Base-by-base conservation (phyloP, 2,113 vertebrate species). In the Reinhardtius hippoglossoides region DNA sequence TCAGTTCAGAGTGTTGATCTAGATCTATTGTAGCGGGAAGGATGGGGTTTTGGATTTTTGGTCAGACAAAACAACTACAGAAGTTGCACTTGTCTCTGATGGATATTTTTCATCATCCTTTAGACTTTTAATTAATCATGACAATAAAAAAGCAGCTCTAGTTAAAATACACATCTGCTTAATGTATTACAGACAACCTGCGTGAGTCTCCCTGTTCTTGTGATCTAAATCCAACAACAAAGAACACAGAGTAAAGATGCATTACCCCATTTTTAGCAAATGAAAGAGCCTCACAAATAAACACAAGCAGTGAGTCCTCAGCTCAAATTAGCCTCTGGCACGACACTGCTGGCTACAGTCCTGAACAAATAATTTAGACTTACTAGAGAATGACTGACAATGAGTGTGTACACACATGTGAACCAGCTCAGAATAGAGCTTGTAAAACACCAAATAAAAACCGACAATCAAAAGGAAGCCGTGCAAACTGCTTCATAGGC, bases 321-420 rank as follows among this genome's bases (percentile, higher is more conserved):
- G 68, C 64, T 40, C 59, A 50, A 77, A 61, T 54, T 66, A 63
- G 61, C 27, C 61, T 52, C 65, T 77, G 68, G 66, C 67, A 52
- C 31, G 61, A 74, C 20, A 27, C 42, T 52, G 1, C 13, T 71
- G 62, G 72, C 40, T 70, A 44, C 20, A 27, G 68, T 44, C 72
- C 57, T 59, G 31, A 75, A 64, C 56, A 82, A 74, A 82, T 77
- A n/a, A 81, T 80, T 81, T 71, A 54, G 65, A 81, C 83, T 83
- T 66, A 63, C 71, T 58, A 27, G 40, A 75, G 55, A 68, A 52
- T 58, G 69, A 78, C 31, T 52, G 40, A 77, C 66, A 72, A 55
- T n/a, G 37, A 26, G 70, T 58, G 37, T 27, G 54, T 46, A 61
- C 63, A 64, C 24, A 74, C 54, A 70, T 20, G 8, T 57, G 37